Evolutionary conservation across 2,797 vertebrate genomes (phyloP).

Genomic region (Bufotes viridis): DNA sequence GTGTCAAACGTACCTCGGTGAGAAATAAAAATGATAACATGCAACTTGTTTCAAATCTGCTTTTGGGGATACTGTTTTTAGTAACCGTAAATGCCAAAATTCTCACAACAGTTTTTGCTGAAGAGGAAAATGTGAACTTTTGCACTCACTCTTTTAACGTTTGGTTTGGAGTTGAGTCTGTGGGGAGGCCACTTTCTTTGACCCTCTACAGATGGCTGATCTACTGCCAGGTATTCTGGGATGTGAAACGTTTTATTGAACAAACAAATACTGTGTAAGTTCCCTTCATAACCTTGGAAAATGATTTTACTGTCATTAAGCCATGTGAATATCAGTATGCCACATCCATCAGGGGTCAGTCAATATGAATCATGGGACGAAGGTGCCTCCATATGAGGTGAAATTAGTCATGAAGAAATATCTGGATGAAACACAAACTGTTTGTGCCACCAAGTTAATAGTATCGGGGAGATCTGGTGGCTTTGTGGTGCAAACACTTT

Average conservation of each 20-base stretch:
- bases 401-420: background rate
- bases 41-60: background rate
- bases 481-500: conserved; percentile 2
- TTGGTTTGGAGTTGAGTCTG: conserved; percentile 56
- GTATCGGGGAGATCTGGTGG: background rate
- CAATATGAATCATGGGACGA: conserved; percentile 45
- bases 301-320: conserved; percentile 11
- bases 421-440: background rate
- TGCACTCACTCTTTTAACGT: conserved; percentile 53
- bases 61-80: conserved; percentile 34
- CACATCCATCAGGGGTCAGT: conserved; percentile 35
- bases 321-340: conserved; percentile 47
- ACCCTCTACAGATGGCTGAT: conserved; percentile 59
- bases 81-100: conserved; percentile 10
- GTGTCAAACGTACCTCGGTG: background rate
- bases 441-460: background rate
- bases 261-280: conserved; percentile 57
- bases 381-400: background rate
- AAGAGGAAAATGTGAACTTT: conserved; percentile 57
- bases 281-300: conserved; percentile 56
- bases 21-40: conserved; percentile 9
- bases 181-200: conserved; percentile 51
- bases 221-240: conserved; percentile 58
- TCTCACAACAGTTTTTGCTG: conserved; percentile 48
- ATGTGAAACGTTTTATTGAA: conserved; percentile 59